Percentiles rank a stretch among this genome's conserved stretches.
Conservation (phyloP, 2,797 vertebrate species). For the Danio choprae region DNA sequence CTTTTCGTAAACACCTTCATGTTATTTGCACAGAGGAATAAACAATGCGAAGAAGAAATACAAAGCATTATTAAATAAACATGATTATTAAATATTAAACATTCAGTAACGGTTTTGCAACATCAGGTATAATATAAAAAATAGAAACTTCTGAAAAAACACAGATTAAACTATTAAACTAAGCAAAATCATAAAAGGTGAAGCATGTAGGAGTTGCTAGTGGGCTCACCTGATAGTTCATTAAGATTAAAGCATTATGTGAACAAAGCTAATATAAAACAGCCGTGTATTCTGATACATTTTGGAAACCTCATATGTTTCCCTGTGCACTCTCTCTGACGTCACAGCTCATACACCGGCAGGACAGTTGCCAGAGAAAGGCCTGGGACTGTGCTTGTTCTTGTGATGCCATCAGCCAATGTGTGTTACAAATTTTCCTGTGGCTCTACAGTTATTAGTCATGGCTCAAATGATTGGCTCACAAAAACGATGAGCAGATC, state of each 20-base stretch:
- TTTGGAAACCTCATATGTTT: conserved; percentile 6
- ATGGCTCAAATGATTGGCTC: conserved; percentile 12
- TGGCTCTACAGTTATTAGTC: conserved; percentile 2
- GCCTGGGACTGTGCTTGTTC: background rate
- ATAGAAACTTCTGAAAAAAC: too few relatives aligned
- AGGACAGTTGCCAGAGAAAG: conserved; percentile 3
- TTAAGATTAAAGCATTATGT: background rate
- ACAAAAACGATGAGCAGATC: background rate
- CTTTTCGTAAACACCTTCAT: conserved; percentile 31
- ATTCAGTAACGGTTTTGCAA: background rate
- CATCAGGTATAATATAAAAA: background rate
- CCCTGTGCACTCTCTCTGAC: background rate
- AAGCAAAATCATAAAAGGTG: background rate
- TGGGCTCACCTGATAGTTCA: background rate
- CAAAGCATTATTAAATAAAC: conserved; percentile 37
- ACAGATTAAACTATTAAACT: background rate
- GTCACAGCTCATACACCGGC: background rate
- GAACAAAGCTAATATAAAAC: background rate
- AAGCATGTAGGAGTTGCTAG: background rate
- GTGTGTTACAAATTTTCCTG: background rate
- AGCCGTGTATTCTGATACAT: background rate
- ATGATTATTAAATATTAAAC: conserved; percentile 39
- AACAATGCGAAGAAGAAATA: conserved; percentile 26
- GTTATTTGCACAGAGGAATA: conserved; percentile 5
- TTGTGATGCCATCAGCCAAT: conserved; percentile 30